phyloP scores from a whole-genome alignment of 2,888 invertebrate species.

The Aleiodes leptofemur region DNA sequence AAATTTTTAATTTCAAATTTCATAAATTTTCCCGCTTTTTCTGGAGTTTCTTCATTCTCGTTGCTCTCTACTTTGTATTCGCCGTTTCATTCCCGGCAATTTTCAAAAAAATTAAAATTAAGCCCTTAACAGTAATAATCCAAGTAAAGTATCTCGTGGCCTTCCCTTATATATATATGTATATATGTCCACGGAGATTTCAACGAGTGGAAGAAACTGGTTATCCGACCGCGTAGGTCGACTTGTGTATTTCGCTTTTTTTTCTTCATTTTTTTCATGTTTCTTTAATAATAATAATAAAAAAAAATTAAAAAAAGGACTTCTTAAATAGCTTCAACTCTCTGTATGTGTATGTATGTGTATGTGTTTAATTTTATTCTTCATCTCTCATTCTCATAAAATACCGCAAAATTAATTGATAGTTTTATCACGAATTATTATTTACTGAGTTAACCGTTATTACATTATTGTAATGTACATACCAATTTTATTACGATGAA shows the following conservation, averaged over 20 bases:
- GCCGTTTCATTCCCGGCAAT: constrained; percentile 19
- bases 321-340: background rate
- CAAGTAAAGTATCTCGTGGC: too few relatives aligned
- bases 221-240: constrained; percentile 59
- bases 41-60: too few relatives aligned
- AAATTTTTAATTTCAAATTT: too few relatives aligned
- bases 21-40: too few relatives aligned
- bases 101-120: constrained; percentile 4
- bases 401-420: constrained; percentile 17
- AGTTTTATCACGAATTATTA: constrained; percentile 23
- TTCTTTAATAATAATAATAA: background rate
- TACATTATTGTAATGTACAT: constrained; percentile 27
- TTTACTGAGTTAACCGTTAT: constrained; percentile 31
- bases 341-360: too few relatives aligned
- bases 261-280: constrained; percentile 12
- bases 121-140: background rate
- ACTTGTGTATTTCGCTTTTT: constrained; percentile 19
- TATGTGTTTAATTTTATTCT: background rate
- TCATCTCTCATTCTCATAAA: constrained; percentile 19
- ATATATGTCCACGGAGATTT: constrained; percentile 55
- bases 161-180: constrained; percentile 1
- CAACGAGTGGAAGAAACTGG: constrained; percentile 65
- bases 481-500: constrained; percentile 45
- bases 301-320: background rate
- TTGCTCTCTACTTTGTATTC: too few relatives aligned